Evolutionary conservation across 2,888 invertebrate species (phyloP).

Genomic region (Megaustenia siamemsis): DNA sequence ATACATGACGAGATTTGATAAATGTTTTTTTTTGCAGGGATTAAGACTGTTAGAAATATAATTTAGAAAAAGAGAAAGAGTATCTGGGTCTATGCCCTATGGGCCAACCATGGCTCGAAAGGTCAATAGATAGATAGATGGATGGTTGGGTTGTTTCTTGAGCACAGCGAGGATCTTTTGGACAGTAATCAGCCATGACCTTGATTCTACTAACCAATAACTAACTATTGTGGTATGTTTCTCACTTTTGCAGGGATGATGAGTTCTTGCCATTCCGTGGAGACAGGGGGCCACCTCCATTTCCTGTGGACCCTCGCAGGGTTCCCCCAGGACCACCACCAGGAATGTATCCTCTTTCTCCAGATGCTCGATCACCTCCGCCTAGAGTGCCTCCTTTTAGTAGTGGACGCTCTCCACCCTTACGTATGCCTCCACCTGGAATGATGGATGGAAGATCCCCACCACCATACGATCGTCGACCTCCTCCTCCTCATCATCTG

Average conservation of each 20-base stretch:
- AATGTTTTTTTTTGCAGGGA: no score
- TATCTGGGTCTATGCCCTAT: no score
- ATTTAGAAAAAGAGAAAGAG: no score
- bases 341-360: slow-evolving; percentile 48
- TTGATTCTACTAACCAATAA: no score
- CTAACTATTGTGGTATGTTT: no score
- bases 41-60: no score
- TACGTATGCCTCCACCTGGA: slow-evolving; percentile 47
- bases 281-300: slow-evolving; percentile 45
- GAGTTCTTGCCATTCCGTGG: slow-evolving; percentile 35
- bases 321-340: slow-evolving; percentile 35
- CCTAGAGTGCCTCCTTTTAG: slow-evolving; percentile 35
- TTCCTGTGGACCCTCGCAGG: slow-evolving; percentile 33
- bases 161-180: no score
- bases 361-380: slow-evolving; percentile 38
- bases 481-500: slow-evolving; percentile 50
- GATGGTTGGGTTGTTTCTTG: no score
- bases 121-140: no score
- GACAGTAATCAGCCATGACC: no score
- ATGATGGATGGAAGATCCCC: slow-evolving; percentile 51
- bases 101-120: no score
- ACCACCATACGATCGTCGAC: slow-evolving; percentile 51
- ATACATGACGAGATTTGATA: no score
- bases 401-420: slow-evolving; percentile 36
- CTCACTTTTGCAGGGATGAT: slow-evolving; percentile 36